phyloP scores from a whole-genome alignment of 2,113 vertebrate genomes.

The Xyliphius kryptos region DNA sequence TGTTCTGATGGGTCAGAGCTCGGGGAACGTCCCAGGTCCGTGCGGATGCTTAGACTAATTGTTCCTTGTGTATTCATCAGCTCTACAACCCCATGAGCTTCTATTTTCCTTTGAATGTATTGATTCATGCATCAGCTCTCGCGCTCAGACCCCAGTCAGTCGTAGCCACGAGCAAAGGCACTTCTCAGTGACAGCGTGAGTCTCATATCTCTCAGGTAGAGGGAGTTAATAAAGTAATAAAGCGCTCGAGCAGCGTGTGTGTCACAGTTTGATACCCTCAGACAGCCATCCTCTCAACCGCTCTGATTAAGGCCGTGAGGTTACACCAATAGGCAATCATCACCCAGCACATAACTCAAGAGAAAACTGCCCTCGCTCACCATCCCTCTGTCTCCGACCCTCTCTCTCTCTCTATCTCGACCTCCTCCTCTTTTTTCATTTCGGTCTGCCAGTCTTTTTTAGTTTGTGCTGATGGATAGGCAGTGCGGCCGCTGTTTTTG shows the following conservation, averaged over 20 bases:
- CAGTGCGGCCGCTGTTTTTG: slow-evolving; percentile 1
- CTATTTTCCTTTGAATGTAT: background rate
- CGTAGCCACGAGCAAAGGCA: slow-evolving; percentile 12
- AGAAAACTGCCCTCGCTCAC: slow-evolving; percentile 23
- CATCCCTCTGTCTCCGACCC: slow-evolving; percentile 18
- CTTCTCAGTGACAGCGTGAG: slow-evolving; percentile 29
- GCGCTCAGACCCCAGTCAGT: slow-evolving; percentile 18
- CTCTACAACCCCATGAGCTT: slow-evolving; percentile 3
- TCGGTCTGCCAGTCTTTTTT: slow-evolving; percentile 27
- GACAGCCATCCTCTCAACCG: slow-evolving; percentile 37
- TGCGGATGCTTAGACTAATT: background rate
- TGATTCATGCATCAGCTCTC: background rate
- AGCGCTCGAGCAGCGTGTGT: slow-evolving; percentile 35
- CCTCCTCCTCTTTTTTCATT: slow-evolving; percentile 6
- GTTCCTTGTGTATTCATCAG: slow-evolving; percentile 3
- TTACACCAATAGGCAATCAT: slow-evolving; percentile 52
- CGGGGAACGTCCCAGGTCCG: no score
- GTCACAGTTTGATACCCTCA: slow-evolving; percentile 44
- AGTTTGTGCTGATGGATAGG: slow-evolving; percentile 32
- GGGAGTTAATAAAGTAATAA: slow-evolving; percentile 49
- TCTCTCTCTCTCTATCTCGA: slow-evolving; percentile 25
- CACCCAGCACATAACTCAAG: slow-evolving; percentile 45
- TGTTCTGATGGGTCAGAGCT: no score
- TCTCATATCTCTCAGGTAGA: slow-evolving; percentile 41
- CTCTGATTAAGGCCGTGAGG: slow-evolving; percentile 47